Evolutionary conservation across 1,140 invertebrate species (phyloP).

Genomic region (Lysiphlebus fabarum): DNA sequence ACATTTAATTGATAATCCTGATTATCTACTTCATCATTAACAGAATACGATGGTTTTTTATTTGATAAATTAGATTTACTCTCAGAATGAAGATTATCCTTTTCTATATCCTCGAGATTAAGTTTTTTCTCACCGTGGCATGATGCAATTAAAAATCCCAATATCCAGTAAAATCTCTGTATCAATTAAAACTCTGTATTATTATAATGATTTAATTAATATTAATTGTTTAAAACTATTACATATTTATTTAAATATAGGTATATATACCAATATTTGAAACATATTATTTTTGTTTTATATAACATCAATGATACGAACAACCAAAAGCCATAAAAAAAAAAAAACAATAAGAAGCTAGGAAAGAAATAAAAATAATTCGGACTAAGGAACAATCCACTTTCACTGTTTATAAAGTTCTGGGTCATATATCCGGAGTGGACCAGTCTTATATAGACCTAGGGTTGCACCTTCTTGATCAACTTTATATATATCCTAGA

Average conservation of each 20-base stretch:
- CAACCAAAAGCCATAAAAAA: too few species aligned
- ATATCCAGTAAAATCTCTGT: constrained; percentile 31
- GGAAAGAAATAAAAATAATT: constrained; percentile 6
- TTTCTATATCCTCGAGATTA: constrained; percentile 48
- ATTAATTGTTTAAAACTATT: not conserved
- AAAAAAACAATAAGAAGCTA: not conserved
- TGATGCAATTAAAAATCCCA: constrained; percentile 31
- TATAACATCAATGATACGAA: too few species aligned
- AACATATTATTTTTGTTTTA: too few species aligned
- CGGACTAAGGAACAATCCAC: constrained; percentile 25
- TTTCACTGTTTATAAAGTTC: constrained; percentile 49
- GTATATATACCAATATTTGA: too few species aligned
- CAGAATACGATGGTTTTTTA: constrained; percentile 33
- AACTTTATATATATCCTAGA: constrained; percentile 3
- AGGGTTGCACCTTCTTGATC: constrained; percentile 13
- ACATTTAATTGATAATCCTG: constrained; percentile 23
- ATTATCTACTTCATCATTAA: constrained; percentile 33
- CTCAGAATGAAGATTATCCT: constrained; percentile 41
- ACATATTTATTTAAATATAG: too few species aligned
- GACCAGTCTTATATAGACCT: constrained; percentile 49
- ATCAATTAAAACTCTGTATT: constrained; percentile 11
- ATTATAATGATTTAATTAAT: constrained; percentile 21
- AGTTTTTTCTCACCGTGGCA: constrained; percentile 38
- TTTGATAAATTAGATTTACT: constrained; percentile 29
- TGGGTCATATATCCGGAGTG: constrained; percentile 47